These are phyloP conservation scores for Pseudococcus jackbeardsleyi DNA, from an alignment of 2,888 invertebrate genomes.

Conservation along the genomic window DNA sequence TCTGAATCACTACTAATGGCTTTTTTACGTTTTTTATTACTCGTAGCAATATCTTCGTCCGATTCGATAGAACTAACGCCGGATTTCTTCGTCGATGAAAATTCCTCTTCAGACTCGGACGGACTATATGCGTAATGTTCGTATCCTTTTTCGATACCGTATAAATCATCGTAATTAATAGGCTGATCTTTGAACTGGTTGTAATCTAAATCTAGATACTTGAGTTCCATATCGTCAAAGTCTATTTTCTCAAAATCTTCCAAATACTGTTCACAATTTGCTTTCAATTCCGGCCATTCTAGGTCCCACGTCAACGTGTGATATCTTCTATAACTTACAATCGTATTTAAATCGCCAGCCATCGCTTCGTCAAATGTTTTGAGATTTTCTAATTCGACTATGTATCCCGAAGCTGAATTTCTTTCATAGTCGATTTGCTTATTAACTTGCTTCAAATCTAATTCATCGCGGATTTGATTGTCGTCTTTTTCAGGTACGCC, in stretches of 20 bases:
- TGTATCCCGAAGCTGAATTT: conserved; percentile 17
- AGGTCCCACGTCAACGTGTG: conserved; percentile 81
- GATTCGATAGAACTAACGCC: neutral
- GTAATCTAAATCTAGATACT: conserved; percentile 81
- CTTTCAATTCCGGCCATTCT: conserved; percentile 71
- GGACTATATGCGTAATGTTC: conserved; percentile 70
- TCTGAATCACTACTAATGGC: neutral
- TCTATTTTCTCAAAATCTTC: conserved; percentile 71
- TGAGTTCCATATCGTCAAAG: conserved; percentile 76
- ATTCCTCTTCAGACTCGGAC: conserved; percentile 41
- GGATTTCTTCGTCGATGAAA: neutral
- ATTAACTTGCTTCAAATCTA: neutral
- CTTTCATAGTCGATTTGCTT: neutral
- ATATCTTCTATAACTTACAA: conserved; percentile 79
- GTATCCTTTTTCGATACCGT: conserved; percentile 78
- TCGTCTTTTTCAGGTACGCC: neutral
- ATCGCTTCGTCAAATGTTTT: conserved; percentile 41
- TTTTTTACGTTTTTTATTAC: conserved; percentile 30
- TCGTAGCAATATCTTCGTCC: neutral
- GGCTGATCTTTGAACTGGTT: conserved; percentile 78
- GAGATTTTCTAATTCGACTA: conserved; percentile 35
- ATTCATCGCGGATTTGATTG: neutral
- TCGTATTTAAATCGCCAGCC: conserved; percentile 77
- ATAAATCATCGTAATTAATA: conserved; percentile 73
- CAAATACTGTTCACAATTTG: conserved; percentile 73